A percentile compares a stretch with the other conserved stretches of the same genome.
phyloP scores from a whole-genome alignment of 2,888 invertebrate species.

The Ectobius pallidus region DNA sequence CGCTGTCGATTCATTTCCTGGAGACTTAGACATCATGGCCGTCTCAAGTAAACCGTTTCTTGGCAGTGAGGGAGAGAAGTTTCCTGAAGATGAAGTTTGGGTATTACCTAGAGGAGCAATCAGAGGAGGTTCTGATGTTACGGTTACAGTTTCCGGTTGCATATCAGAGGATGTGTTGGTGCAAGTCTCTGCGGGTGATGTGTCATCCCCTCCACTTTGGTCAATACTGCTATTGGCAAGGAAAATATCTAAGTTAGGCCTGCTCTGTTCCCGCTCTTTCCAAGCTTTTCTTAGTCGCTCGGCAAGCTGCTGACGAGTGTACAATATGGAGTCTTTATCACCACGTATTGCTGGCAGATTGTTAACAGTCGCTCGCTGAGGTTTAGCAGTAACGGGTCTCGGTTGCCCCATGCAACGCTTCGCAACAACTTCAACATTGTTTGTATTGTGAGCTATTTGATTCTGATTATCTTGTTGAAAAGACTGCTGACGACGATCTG shows the following conservation, averaged over 20 bases:
- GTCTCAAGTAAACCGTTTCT: background rate
- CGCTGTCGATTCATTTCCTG: background rate
- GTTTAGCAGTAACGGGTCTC: conserved; percentile 10
- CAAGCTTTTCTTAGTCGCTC: conserved; percentile 58
- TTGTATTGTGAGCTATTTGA: background rate
- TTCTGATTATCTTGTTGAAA: background rate
- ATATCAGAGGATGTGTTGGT: no score
- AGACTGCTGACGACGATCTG: background rate
- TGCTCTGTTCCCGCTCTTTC: conserved; percentile 52
- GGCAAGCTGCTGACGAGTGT: conserved; percentile 57
- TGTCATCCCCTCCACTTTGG: no score
- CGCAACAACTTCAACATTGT: conserved; percentile 32
- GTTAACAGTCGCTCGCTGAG: background rate
- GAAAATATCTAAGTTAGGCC: conserved; percentile 55
- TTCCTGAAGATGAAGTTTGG: no score
- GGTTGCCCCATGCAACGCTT: conserved; percentile 28
- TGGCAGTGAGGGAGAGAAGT: no score
- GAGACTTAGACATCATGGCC: no score
- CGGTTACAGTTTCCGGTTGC: no score
- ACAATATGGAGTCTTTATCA: conserved; percentile 35
- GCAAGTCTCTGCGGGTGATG: no score
- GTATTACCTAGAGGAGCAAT: no score
- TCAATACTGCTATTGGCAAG: conserved; percentile 57
- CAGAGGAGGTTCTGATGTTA: no score
- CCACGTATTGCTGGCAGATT: conserved; percentile 10